These are phyloP conservation scores for Nasonia giraulti DNA, from an alignment of 1,140 invertebrate species.

Conservation along the genomic window DNA sequence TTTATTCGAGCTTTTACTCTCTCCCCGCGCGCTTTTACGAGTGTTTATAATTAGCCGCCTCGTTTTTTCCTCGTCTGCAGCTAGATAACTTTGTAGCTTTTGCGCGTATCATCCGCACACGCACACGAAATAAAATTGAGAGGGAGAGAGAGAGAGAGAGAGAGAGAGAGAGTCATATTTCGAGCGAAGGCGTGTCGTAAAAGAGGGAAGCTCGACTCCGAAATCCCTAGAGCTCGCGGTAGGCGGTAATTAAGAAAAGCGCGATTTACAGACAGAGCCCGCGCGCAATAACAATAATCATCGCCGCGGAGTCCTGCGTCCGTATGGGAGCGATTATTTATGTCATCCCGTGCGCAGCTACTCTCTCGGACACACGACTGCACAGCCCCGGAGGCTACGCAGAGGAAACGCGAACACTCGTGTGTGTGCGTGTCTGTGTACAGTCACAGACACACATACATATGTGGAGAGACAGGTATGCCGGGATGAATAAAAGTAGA, in stretches of 20 bases:
- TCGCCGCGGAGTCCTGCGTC: neutral
- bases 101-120: too few relatives aligned
- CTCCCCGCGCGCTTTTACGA: too few relatives aligned
- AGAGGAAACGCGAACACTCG: neutral
- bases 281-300: conserved; percentile 2
- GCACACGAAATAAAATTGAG: too few relatives aligned
- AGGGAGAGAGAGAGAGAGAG: neutral
- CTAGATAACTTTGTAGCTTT: too few relatives aligned
- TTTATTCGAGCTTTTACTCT: conserved; percentile 19
- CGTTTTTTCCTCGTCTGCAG: too few relatives aligned
- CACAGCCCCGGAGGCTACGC: neutral
- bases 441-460: too few relatives aligned
- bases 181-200: neutral
- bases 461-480: neutral
- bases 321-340: neutral
- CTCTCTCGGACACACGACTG: neutral
- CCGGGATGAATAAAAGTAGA: neutral
- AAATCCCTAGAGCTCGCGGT: neutral
- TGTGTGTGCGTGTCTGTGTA: too few relatives aligned
- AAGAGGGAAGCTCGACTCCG: neutral
- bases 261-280: neutral
- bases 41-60: too few relatives aligned
- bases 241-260: neutral
- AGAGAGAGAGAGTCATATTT: neutral
- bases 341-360: neutral